Base-by-base conservation (phyloP, 2,888 invertebrate species). In the Hipparchia sbordonii region DNA sequence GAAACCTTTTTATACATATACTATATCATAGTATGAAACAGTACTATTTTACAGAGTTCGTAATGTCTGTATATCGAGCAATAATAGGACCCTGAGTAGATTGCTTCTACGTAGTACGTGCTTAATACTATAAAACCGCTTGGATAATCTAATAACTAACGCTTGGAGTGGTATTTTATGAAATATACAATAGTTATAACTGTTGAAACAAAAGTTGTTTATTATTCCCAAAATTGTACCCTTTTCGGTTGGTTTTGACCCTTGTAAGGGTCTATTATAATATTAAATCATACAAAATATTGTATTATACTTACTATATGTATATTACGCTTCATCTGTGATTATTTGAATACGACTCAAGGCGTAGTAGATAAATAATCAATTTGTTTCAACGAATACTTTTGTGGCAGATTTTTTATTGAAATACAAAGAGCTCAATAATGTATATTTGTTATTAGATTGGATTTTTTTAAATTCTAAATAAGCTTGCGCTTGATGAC, bases 201-300 rank as follows among this genome's bases (percentile, higher is more conserved):
- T 7, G 6, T 48, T 8, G 7, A 57, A 13, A 23, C 23, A 57
- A 8, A 57, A 57, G 23, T 39, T 39, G 39, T 39, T 39, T 39
- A 8, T 57, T 13, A 39, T 57, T 57, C 57, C 13, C 23, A 13
- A 57, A 57, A 57, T 23, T 13, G 2, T 57, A 23, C 23, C 57
- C 8, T 57, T 57, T 13, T 57, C 13, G 23, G 56, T 6, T 56
- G 13, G 56, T 57, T 23, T 23, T 23, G 57, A 57, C 57, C 57
- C 57, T 57, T 57, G 57, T 23, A 4, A 57, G 13, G 57, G 57
- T 8, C 51, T 52, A 10, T 0, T 52, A 52, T 8, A 57, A 3
- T 57, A 57, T 57, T 57, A n/a, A n/a, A 57, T 57, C 57, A 57
- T 13, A 57, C 13, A 57, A 57, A 57, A 57, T 23, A 23, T 13